Base-by-base conservation (phyloP, 2,888 invertebrate species). In the Smittia sp. region DNA sequence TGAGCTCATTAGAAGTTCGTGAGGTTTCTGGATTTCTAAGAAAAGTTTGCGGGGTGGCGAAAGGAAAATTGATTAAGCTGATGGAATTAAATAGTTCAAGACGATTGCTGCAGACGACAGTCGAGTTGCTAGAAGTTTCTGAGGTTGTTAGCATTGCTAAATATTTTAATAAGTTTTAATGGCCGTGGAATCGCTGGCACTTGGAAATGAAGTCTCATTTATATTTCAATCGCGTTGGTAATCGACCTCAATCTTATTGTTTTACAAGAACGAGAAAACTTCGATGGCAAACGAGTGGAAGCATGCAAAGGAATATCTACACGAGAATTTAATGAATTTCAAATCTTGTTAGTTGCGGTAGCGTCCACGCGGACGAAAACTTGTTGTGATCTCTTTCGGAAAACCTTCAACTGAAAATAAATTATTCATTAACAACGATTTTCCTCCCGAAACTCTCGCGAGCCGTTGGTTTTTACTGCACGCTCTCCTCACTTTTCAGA, bases 261-360 rank as follows among this genome's bases (percentile, higher is more conserved):
- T 41, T 1, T 82, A 82, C 76, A 58, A 54, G 0, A 74, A 77
- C 1, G 77, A 76, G 2, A 82, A 82, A 75, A 27, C 73, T 1
- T 66, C 77, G n/a, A 75, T 79, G 15, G 62, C 1, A 22, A 72
- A 72, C 1, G 76, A 79, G 1, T 88, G 87, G 87, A 74, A 74
- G 20, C 75, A 77, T 74, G 76, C 86, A 4, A 86, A 85, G 77
- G 77, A 79, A 13, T 84, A 85, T 77, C 88, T 88, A 77, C 81
- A 86, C 1, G 73, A 72, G 0, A 58, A 77, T 9, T 74, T 80
- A n/a, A 24, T 75, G 65, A 72, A 68, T 66, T 75, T 75, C 66
- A 32, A 15, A 73, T 38, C 58, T 25, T 69, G 15, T 52, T 46
- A 46, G 15, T 32, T 13, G 38, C 38, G 11, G 11, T 38, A 9